phyloP scores from a whole-genome alignment of 2,113 vertebrate species.

The Corvus cornix region DNA sequence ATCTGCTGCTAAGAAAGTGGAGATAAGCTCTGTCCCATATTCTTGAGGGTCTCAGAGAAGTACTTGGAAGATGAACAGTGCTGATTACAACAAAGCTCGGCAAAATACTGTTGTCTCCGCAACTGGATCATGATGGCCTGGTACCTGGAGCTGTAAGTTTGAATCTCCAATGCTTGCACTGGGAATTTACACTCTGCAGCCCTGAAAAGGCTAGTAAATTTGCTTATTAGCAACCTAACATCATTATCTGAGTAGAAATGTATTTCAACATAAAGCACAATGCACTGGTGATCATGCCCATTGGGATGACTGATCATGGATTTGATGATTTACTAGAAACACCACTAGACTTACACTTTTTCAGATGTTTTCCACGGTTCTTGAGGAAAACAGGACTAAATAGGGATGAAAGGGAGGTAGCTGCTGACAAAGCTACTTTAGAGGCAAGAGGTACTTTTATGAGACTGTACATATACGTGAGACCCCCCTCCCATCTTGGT shows the following conservation, averaged over 20 bases:
- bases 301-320: neutral
- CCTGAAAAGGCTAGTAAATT: neutral
- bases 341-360: neutral
- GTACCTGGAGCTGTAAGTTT: neutral
- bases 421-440: neutral
- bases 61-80: neutral
- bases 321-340: neutral
- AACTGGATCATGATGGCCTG: neutral
- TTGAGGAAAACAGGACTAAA: neutral
- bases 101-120: neutral
- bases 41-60: neutral
- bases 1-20: neutral
- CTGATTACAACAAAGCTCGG: neutral
- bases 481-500: neutral
- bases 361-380: neutral
- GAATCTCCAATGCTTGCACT: neutral
- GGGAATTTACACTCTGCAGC: neutral
- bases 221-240: neutral
- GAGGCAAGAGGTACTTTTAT: neutral
- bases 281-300: neutral
- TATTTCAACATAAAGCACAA: neutral
- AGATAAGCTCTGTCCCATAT: rapidly evolving
- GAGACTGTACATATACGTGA: neutral
- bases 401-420: neutral
- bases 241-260: neutral